Evolutionary conservation across 2,113 vertebrate species (phyloP).

Genomic region (Lagopus leucura): DNA sequence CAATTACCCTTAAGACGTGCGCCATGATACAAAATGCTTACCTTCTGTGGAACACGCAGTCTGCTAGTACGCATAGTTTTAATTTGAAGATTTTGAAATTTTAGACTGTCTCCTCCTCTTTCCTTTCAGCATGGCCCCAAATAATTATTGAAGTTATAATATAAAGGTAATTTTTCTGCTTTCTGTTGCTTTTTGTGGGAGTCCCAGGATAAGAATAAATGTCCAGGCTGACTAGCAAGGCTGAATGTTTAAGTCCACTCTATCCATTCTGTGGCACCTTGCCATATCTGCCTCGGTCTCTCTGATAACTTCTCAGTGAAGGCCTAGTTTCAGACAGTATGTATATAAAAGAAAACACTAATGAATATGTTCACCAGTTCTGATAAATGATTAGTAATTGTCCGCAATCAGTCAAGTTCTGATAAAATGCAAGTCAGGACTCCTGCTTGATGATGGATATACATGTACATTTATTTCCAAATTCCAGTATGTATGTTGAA

Average conservation of each 20-base stretch:
- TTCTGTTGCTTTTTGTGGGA: neutral
- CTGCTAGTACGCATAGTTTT: neutral
- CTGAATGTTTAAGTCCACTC: neutral
- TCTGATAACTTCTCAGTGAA: neutral
- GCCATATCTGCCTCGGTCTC: neutral
- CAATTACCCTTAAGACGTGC: constrained; percentile 9
- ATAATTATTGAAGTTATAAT: neutral
- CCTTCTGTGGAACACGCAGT: neutral
- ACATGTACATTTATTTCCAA: neutral
- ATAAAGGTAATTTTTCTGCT: neutral
- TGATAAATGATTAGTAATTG: neutral
- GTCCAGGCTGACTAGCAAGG: neutral
- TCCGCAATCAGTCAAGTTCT: neutral
- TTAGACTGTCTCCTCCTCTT: neutral
- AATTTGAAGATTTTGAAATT: neutral
- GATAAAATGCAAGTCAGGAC: neutral
- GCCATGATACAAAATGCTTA: constrained; percentile 2
- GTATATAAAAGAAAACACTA: neutral
- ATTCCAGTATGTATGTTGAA: neutral
- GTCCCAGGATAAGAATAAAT: neutral
- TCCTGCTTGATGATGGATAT: neutral
- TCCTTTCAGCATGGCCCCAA: neutral
- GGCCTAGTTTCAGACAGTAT: neutral
- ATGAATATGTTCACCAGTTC: neutral
- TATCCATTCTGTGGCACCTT: neutral